Evolutionary conservation across 1,140 invertebrate species (phyloP).

Genomic region (Anastrepha obliqua): DNA sequence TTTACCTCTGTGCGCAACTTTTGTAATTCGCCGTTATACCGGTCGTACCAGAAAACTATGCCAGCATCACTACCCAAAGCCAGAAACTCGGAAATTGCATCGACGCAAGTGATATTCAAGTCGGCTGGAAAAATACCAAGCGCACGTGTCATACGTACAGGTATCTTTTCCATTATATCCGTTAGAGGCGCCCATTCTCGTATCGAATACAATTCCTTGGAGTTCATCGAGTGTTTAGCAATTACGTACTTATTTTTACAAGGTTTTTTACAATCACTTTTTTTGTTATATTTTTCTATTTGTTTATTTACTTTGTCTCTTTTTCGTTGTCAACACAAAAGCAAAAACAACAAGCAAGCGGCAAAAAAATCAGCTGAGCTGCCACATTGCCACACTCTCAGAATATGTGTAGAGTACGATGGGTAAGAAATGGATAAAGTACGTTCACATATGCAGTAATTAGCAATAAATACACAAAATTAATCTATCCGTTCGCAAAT

Average conservation of each 20-base stretch:
- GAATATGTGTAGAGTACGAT: not conserved
- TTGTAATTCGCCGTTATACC: constrained; percentile 84
- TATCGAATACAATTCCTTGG: constrained; percentile 73
- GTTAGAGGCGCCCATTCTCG: constrained; percentile 89
- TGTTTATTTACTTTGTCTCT: constrained; percentile 35
- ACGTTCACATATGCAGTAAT: no score
- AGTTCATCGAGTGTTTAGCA: constrained; percentile 52
- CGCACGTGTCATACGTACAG: constrained; percentile 85
- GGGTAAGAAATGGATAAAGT: no score
- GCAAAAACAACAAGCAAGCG: constrained; percentile 5
- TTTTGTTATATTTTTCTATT: not conserved
- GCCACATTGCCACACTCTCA: not conserved
- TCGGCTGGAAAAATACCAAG: constrained; percentile 87
- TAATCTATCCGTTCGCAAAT: no score
- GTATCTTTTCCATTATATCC: constrained; percentile 86
- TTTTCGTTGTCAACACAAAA: constrained; percentile 30
- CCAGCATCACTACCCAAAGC: constrained; percentile 91
- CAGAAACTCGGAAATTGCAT: constrained; percentile 85
- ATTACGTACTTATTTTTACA: constrained; percentile 22
- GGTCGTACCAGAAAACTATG: constrained; percentile 89
- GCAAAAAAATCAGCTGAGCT: constrained; percentile 12
- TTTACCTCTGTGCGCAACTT: constrained; percentile 86
- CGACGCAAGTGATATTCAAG: constrained; percentile 89
- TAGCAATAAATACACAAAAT: no score
- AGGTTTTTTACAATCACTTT: constrained; percentile 2